Evolutionary conservation across 2,113 vertebrate genomes (phyloP).

Genomic region (Setophaga coronata): DNA sequence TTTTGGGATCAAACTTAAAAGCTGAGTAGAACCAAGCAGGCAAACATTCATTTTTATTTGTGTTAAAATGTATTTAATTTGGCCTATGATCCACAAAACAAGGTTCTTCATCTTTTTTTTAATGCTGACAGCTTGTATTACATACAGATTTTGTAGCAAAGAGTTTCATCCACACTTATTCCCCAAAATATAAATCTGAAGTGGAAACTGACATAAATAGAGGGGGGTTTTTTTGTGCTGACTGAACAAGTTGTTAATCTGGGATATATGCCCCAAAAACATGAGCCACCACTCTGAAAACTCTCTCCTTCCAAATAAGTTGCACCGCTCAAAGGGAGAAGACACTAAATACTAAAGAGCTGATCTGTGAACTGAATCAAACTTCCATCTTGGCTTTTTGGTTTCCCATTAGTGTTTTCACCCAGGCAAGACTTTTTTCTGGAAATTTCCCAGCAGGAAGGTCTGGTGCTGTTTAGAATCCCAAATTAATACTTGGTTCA

Average conservation of each 20-base stretch:
- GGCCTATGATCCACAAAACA: not conserved
- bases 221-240: not conserved
- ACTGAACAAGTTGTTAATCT: not conserved
- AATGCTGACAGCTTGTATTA: conserved; percentile 20
- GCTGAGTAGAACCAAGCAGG: not conserved
- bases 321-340: not conserved
- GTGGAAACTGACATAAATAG: not conserved
- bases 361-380: not conserved
- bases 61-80: conserved; percentile 1
- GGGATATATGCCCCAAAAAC: not conserved
- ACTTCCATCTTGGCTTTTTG: not conserved
- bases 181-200: conserved; percentile 26
- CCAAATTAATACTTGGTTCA: not conserved
- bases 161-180: conserved; percentile 1
- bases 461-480: not conserved
- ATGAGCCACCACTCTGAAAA: not conserved
- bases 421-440: not conserved
- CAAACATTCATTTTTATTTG: not conserved
- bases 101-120: not conserved
- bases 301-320: not conserved
- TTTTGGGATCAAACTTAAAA: conserved; percentile 21
- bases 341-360: not conserved
- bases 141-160: conserved; percentile 10
- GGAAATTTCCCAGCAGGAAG: not conserved
- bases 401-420: not conserved